Base-by-base conservation (phyloP, 2,113 vertebrate species). In the Brachionichthys hirsutus region DNA sequence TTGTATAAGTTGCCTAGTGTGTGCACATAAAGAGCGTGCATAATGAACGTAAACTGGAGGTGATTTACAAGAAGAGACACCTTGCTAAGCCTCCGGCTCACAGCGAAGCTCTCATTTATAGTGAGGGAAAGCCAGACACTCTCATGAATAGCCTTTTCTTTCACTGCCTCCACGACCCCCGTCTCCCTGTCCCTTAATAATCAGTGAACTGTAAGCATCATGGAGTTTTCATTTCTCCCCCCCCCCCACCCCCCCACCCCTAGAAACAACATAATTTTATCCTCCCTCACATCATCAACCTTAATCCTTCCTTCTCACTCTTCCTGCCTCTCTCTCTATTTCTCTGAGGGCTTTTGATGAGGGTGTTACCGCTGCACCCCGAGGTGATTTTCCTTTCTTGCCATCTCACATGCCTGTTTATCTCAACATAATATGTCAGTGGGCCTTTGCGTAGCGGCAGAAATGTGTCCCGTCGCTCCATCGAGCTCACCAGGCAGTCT, bases 401-500 rank as follows among this genome's bases (percentile, higher is more conserved):
- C 20, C 24, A 14, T 12, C 12, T 19, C 15, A 38, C 20, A n/a
- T 8, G 10, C 0, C 15, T 54, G 42, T 42, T 2, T 42, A 4
- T 19, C 4, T 36, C 30, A 18, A 40, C 16, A 22, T 18, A 58
- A 42, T 44, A 44, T 16, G 7, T 12, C 2, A 22, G 36, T 17
- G 24, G 20, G 43, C 19, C 11, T 65, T 30, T 30, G 16, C 1
- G 20, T 1, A 35, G 34, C n/a, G 57, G 24, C 51, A 12, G 24
- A 30, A 4, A 30, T 30, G 24, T 30, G 8, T 30, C 24, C 24
- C 5, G 24, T 30, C 24, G 5, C 24, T 17, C 48, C 38, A 7
- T 58, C 15, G 9, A 18, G 53, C 94, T 93, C 88, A 99, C 97
- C 95, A 98, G 80, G 57, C 97, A 99, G 88, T 99, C 97, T 19